phyloP scores from a whole-genome alignment of 2,888 invertebrate genomes.

The Epirrhoe tristata region DNA sequence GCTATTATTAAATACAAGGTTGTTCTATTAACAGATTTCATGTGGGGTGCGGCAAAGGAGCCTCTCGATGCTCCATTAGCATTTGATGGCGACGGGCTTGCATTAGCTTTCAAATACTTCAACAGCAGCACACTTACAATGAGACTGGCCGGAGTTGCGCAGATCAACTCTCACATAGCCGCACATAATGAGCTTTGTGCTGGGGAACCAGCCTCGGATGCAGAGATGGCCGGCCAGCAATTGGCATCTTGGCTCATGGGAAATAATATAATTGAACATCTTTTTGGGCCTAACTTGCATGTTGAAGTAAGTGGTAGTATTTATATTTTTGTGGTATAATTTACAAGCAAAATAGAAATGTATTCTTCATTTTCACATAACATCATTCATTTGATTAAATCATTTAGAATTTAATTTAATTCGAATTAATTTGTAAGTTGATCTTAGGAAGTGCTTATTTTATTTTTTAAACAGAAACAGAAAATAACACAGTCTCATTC shows the following conservation, averaged over 20 bases:
- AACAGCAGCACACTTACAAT: constrained; percentile 97
- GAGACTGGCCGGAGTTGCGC: constrained; percentile 96
- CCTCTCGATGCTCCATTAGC: constrained; percentile 93
- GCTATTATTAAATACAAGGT: not conserved
- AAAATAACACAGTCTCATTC: too few species aligned
- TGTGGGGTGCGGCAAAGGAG: constrained; percentile 98
- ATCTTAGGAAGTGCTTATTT: too few species aligned
- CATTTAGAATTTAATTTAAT: too few species aligned
- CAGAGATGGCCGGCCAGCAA: constrained; percentile 93
- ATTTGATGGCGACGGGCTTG: constrained; percentile 95
- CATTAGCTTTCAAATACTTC: constrained; percentile 98
- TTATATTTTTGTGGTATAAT: too few species aligned
- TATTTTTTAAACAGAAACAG: not conserved
- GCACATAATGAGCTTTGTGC: constrained; percentile 96
- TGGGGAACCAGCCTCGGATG: constrained; percentile 94
- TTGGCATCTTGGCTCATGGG: constrained; percentile 95
- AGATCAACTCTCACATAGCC: constrained; percentile 97
- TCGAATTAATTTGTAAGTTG: too few species aligned
- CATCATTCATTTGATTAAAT: too few species aligned
- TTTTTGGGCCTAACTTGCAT: constrained; percentile 98
- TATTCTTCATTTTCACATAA: too few species aligned
- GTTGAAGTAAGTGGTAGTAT: constrained; percentile 89
- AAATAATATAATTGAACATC: constrained; percentile 96
- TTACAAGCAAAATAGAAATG: too few species aligned
- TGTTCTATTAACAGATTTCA: constrained; percentile 90